Conservation (phyloP, 2,797 vertebrate species). For the Microctenopoma stevenorrisi region DNA sequence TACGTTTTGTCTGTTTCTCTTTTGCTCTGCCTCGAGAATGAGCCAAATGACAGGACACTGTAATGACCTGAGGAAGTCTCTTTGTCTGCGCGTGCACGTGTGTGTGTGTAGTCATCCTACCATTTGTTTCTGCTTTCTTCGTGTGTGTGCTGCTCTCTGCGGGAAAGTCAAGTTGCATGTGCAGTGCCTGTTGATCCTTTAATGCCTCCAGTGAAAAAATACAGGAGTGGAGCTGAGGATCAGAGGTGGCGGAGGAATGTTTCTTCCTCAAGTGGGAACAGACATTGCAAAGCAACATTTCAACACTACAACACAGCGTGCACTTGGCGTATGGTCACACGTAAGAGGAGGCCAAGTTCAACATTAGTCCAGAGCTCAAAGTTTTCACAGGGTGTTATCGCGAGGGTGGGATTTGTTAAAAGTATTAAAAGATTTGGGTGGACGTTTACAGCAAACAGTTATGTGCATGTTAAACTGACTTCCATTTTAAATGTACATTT, state of each 20-base stretch:
- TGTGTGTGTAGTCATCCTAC: neutral
- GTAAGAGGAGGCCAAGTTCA: conserved; percentile 51
- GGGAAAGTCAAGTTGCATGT: conserved; percentile 26
- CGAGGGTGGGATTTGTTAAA: conserved; percentile 34
- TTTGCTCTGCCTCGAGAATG: conserved; percentile 38
- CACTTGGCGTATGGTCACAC: conserved; percentile 24
- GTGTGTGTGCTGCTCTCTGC: conserved; percentile 24
- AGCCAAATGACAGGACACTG: conserved; percentile 36
- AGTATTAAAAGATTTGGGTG: conserved; percentile 32
- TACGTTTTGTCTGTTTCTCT: conserved; percentile 38
- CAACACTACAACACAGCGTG: conserved; percentile 34
- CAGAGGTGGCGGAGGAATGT: conserved; percentile 11
- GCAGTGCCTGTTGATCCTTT: conserved; percentile 21
- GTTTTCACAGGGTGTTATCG: conserved; percentile 39
- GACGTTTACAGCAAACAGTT: neutral
- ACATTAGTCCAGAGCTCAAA: conserved; percentile 44
- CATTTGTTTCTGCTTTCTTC: conserved; percentile 8
- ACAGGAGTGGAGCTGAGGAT: conserved; percentile 19
- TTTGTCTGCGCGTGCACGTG: conserved; percentile 6
- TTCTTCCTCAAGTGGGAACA: conserved; percentile 33
- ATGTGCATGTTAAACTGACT: neutral
- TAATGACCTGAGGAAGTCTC: conserved; percentile 10
- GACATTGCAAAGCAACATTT: conserved; percentile 34
- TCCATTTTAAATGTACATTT: neutral
- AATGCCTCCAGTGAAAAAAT: conserved; percentile 35